A percentile compares a stretch with the other conserved stretches of the same genome.
Conservation (phyloP, 2,888 invertebrate species). For the Halictus ligatus region DNA sequence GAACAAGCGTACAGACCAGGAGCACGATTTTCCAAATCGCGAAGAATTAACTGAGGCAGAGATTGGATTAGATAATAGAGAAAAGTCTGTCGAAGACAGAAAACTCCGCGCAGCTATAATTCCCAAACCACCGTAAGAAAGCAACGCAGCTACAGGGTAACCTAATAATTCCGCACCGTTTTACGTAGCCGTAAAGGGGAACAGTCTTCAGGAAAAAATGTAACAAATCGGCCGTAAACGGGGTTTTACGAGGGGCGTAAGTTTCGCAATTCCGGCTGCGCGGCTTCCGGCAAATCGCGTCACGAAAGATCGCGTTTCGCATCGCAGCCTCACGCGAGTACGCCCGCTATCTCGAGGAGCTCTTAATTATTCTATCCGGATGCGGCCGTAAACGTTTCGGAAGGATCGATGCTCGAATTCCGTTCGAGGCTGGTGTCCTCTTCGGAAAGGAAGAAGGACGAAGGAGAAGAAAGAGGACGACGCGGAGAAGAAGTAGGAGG, state of each 20-base stretch:
- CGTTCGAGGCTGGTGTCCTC: background rate
- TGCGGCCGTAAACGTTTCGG: slow-evolving; percentile 4
- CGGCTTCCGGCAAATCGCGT: slow-evolving; percentile 36
- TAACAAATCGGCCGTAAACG: slow-evolving; percentile 38
- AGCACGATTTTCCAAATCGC: background rate
- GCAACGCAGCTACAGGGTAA: background rate
- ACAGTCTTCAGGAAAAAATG: slow-evolving; percentile 14
- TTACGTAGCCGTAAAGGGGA: background rate
- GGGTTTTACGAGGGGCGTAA: slow-evolving; percentile 33
- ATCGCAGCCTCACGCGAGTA: background rate
- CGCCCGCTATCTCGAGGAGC: background rate
- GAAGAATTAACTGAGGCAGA: background rate
- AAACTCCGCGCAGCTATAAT: background rate
- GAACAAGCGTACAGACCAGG: background rate
- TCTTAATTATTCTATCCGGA: background rate
- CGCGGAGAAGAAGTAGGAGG: background rate
- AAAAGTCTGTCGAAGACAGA: background rate
- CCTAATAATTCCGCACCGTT: slow-evolving; percentile 20
- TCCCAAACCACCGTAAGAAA: background rate
- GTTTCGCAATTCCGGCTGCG: slow-evolving; percentile 1
- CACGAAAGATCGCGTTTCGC: slow-evolving; percentile 34
- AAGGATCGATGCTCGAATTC: slow-evolving; percentile 35
- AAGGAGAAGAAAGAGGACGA: background rate
- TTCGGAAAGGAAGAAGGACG: background rate
- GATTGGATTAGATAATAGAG: too few species aligned